Base-by-base conservation (phyloP, 2,113 vertebrate genomes). In the Aramus guarauna region DNA sequence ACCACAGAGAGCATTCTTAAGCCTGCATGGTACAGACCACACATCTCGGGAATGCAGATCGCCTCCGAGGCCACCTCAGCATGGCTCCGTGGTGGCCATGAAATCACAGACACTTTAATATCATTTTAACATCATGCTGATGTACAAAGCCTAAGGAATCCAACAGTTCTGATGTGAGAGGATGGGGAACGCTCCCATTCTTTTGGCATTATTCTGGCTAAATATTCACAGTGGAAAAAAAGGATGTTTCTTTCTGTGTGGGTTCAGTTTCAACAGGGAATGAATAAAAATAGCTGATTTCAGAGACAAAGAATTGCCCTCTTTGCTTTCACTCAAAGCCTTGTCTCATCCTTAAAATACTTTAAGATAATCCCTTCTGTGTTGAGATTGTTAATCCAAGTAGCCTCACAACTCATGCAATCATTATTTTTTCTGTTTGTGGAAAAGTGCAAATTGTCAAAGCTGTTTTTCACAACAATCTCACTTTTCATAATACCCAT, bases 11-110 rank as follows among this genome's bases (percentile, higher is more conserved):
- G 69, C 88, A 95, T 95, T 97, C 87, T 92, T 92, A 66, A 90
- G 45, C 77, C 81, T 71, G 74, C 66, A 7, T 69, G 83, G 79
- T 91, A 79, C 39, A 90, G 91, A 96, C 93, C 96, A 96, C 95
- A 95, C 55, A 68, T 82, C 68, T 79, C 0, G 19, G 92, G 91
- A 88, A 83, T 43, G n/a, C 47, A 71, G 72, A 77, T 91, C 0
- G 6, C 43, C 71, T 88, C 59, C 0, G 30, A 94, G 55, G 50
- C 50, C 52, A 77, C 23, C 88, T 88, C 72, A 76, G 64, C 53
- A 15, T 23, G 91, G 62, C 67, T 84, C 80, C 1, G 0, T 60
- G 55, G 94, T 92, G 64, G 45, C 88, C 88, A 58, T 63, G 85
- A 85, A 92, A 72, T 93, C 84, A 59, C 59, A 80, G 72, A 80